phyloP scores from a whole-genome alignment of 2,888 invertebrate species.

The Exocentrus adspersus region DNA sequence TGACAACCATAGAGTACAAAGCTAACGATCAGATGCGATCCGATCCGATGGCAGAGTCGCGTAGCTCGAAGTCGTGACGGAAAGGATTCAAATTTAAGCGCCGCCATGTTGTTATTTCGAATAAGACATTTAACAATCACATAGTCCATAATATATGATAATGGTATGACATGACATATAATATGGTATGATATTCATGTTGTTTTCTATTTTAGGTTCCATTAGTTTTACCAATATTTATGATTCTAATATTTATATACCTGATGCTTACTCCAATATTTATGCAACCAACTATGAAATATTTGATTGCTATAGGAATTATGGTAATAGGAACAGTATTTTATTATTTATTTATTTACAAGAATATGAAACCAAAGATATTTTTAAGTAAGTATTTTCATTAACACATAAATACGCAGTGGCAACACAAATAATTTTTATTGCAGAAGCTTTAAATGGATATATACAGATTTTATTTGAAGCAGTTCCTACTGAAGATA shows the following conservation, averaged over 20 bases:
- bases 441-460: slow-evolving; percentile 73
- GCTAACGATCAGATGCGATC: neutral
- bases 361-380: slow-evolving; percentile 69
- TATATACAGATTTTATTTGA: slow-evolving; percentile 74
- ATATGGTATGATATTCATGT: too few relatives aligned
- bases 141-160: too few relatives aligned
- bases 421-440: slow-evolving; percentile 21
- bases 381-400: slow-evolving; percentile 73
- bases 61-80: too few relatives aligned
- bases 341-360: slow-evolving; percentile 81
- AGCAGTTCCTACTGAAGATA: slow-evolving; percentile 70
- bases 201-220: slow-evolving; percentile 68
- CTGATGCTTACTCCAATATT: slow-evolving; percentile 80
- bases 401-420: too few relatives aligned
- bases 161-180: too few relatives aligned
- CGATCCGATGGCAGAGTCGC: too few relatives aligned
- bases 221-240: slow-evolving; percentile 76
- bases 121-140: too few relatives aligned
- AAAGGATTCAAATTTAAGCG: too few relatives aligned
- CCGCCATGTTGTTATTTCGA: too few relatives aligned
- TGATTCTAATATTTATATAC: slow-evolving; percentile 76
- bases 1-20: slow-evolving; percentile 10
- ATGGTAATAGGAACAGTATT: slow-evolving; percentile 75
- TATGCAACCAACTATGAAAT: slow-evolving; percentile 79
- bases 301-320: slow-evolving; percentile 79